A percentile compares a stretch with the other conserved stretches of the same genome.
Conservation (phyloP, 2,888 invertebrate species). For the Plagodis dolabraria region DNA sequence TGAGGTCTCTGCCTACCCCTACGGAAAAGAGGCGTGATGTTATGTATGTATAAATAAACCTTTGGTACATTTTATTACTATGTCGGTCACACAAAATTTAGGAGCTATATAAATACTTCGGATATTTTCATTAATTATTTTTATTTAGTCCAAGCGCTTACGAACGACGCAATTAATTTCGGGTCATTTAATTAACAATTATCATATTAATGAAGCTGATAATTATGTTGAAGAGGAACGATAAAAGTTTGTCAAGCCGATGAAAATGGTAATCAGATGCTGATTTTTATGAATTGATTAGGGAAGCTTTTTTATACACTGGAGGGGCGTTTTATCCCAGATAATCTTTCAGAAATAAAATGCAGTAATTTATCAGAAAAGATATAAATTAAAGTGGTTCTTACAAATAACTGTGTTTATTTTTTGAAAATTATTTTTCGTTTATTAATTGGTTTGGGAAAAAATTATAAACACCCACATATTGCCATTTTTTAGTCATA, state of each 20-base stretch:
- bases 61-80: too few species aligned
- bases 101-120: not conserved
- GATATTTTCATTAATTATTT: constrained; percentile 13
- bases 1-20: too few species aligned
- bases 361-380: too few species aligned
- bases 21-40: too few species aligned
- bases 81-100: too few species aligned
- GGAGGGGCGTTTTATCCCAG: constrained; percentile 7
- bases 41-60: not conserved
- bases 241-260: constrained; percentile 29
- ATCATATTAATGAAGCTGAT: constrained; percentile 48
- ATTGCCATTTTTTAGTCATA: too few species aligned
- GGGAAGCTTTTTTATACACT: constrained; percentile 5
- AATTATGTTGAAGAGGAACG: constrained; percentile 27
- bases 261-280: constrained; percentile 27
- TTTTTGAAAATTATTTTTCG: too few species aligned
- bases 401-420: too few species aligned
- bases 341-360: not conserved
- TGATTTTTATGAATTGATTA: constrained; percentile 24
- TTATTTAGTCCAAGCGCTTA: constrained; percentile 22
- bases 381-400: too few species aligned
- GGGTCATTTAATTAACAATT: constrained; percentile 37
- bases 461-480: too few species aligned
- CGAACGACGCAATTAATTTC: constrained; percentile 31
- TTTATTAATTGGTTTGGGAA: too few species aligned